These are phyloP conservation scores for Scaptomyza polygonia DNA, from an alignment of 2,888 invertebrate species.

Conservation along the genomic window DNA sequence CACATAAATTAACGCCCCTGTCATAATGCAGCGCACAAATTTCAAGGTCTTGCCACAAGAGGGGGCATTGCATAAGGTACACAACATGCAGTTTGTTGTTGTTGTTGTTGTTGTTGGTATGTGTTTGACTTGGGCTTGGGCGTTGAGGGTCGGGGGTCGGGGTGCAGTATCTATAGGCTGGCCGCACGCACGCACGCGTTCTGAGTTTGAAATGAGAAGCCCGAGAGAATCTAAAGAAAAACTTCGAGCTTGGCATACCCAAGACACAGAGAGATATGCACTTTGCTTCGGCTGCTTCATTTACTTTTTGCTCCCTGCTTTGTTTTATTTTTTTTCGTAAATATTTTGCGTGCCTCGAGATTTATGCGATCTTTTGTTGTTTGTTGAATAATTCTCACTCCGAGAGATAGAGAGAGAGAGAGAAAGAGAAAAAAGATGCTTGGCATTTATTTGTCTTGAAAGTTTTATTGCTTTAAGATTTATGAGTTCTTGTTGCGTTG, in stretches of 20 bases:
- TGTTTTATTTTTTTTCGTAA: conserved; percentile 20
- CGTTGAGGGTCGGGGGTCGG: not conserved
- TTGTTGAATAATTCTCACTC: conserved; percentile 33
- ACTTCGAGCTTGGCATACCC: no score
- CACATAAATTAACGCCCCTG: conserved; percentile 79
- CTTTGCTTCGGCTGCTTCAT: conserved; percentile 14
- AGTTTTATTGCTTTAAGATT: conserved; percentile 83
- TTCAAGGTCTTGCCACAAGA: conserved; percentile 63
- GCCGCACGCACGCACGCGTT: conserved; percentile 62
- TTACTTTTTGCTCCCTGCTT: not conserved
- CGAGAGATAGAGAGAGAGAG: no score
- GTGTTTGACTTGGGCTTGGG: no score
- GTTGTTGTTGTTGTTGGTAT: no score
- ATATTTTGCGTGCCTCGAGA: conserved; percentile 75
- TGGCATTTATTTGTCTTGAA: conserved; percentile 82
- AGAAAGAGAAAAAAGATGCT: no score
- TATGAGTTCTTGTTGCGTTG: conserved; percentile 66
- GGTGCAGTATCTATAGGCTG: conserved; percentile 15
- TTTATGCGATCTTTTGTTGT: conserved; percentile 59
- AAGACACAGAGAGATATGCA: no score
- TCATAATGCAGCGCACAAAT: conserved; percentile 61
- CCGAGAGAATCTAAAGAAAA: no score
- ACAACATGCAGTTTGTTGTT: not conserved
- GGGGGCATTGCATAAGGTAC: conserved; percentile 23
- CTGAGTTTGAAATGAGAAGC: no score